Evolutionary conservation across 2,797 vertebrate species (phyloP).

Genomic region (Gastrophryne carolinensis): DNA sequence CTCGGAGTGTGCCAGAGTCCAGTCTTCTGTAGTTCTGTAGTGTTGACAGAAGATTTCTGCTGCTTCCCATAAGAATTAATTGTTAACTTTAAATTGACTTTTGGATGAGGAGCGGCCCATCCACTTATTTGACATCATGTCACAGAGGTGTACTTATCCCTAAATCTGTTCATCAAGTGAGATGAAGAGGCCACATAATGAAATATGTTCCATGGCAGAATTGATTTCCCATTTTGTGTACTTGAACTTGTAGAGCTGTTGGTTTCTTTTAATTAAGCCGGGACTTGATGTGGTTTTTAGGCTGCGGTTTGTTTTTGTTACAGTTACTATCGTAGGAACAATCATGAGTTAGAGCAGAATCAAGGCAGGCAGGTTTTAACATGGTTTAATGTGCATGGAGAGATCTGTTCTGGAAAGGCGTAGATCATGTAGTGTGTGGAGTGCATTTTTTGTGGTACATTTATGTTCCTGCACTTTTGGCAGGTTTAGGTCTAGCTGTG

Average conservation of each 20-base stretch:
- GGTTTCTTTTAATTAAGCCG: constrained; percentile 50
- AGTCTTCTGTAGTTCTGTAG: too few species aligned
- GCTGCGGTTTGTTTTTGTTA: constrained; percentile 56
- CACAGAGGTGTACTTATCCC: too few species aligned
- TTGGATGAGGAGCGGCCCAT: too few species aligned
- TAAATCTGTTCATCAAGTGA: too few species aligned
- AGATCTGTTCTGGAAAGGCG: constrained; percentile 53
- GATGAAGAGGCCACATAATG: too few species aligned
- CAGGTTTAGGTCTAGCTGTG: constrained; percentile 52
- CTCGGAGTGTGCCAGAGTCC: too few species aligned
- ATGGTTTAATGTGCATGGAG: constrained; percentile 46
- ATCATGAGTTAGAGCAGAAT: constrained; percentile 55
- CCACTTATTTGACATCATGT: too few species aligned
- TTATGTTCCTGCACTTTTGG: constrained; percentile 45
- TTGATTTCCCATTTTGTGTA: constrained; percentile 5
- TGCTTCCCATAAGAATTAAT: too few species aligned
- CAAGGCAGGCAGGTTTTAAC: constrained; percentile 54
- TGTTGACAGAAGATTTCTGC: too few species aligned
- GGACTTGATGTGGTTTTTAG: constrained; percentile 56
- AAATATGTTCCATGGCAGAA: constrained; percentile 8
- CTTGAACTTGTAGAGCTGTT: constrained; percentile 34
- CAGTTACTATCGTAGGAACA: constrained; percentile 56
- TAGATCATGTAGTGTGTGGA: constrained; percentile 47
- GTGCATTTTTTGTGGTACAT: constrained; percentile 52
- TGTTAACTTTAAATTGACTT: too few species aligned